Conservation (phyloP, 2,113 vertebrate species). For the Odobenus rosmarus region DNA sequence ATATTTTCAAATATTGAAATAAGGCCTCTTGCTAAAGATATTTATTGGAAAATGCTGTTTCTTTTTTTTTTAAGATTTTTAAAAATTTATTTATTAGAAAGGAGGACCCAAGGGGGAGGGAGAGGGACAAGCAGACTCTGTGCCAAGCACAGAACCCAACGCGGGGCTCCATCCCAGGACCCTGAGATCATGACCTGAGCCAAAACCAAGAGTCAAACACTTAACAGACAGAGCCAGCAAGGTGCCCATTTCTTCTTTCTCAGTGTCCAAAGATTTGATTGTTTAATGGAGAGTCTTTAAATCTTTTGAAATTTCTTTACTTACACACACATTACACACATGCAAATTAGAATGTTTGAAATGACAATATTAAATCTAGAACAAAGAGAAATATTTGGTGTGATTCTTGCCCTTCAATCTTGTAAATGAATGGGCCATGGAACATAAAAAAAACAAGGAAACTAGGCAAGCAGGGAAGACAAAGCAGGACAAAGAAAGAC, state of each 20-base stretch:
- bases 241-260: neutral
- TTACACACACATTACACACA: neutral
- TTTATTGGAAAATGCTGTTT: neutral
- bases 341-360: neutral
- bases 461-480: neutral
- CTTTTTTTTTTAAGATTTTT: neutral
- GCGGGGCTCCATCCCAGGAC: neutral
- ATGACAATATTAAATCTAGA: neutral
- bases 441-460: neutral
- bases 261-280: neutral
- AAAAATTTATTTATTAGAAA: neutral
- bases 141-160: neutral
- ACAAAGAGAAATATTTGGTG: neutral
- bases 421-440: conserved; percentile 11
- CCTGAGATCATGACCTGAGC: neutral
- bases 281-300: conserved; percentile 17
- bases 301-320: neutral
- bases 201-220: neutral
- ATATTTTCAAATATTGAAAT: neutral
- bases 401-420: neutral
- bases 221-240: neutral
- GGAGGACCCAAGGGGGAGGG: neutral
- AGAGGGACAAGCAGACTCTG: neutral
- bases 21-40: neutral
- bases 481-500: conserved; percentile 28